A percentile compares a stretch with the other conserved stretches of the same genome.
Conservation (phyloP, 1,140 invertebrate genomes). For the Carposina sasakii region DNA sequence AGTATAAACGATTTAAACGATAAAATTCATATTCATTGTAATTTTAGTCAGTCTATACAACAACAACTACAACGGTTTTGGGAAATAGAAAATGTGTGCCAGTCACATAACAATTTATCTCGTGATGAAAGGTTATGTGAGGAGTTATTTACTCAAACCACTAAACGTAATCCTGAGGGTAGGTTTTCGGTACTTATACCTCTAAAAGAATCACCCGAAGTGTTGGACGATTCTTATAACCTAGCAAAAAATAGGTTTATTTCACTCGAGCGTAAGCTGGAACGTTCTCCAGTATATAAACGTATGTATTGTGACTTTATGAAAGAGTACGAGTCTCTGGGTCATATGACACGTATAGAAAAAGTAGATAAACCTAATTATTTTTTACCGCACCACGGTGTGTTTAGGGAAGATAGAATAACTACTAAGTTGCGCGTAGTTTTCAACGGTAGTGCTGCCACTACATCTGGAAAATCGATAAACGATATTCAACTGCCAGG, state of each 20-base stretch:
- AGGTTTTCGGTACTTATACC: background rate
- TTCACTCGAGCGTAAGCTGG: background rate
- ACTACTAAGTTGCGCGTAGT: conserved; percentile 41
- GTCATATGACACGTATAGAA: background rate
- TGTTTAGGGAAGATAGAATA: conserved; percentile 24
- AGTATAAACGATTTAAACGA: too few species aligned
- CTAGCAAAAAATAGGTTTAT: background rate
- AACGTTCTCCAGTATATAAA: background rate
- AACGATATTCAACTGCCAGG: conserved; percentile 30
- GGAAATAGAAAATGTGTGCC: background rate
- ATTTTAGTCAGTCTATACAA: too few species aligned
- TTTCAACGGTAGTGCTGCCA: conserved; percentile 19
- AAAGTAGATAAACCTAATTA: background rate
- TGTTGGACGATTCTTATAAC: background rate
- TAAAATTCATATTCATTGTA: too few species aligned
- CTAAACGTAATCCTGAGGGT: background rate
- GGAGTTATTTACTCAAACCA: background rate
- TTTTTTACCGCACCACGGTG: conserved; percentile 21
- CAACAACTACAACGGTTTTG: too few species aligned
- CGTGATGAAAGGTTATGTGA: background rate
- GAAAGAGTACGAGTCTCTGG: background rate
- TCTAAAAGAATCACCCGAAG: background rate
- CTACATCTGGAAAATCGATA: conserved; percentile 23
- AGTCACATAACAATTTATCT: background rate
- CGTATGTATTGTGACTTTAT: background rate